phyloP scores from a whole-genome alignment of 1,140 invertebrate genomes.

The Drusus annulatus region DNA sequence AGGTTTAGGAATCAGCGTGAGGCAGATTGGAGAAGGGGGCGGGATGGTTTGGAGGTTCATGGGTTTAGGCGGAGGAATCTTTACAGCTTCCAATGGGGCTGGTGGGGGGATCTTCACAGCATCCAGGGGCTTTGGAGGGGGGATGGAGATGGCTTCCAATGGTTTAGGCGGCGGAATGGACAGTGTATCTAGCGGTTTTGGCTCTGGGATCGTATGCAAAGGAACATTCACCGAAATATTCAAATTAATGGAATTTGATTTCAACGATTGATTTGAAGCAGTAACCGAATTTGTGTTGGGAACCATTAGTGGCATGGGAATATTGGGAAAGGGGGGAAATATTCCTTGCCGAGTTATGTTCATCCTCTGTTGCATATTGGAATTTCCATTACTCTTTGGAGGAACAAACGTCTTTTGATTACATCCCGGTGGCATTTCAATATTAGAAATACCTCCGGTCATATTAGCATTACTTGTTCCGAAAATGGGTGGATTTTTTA shows the following conservation, averaged over 20 bases:
- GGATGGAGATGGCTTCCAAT: conserved; percentile 59
- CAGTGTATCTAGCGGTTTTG: conserved; percentile 62
- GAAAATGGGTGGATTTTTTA: not conserved
- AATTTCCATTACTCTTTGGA: not conserved
- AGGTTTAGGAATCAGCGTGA: conserved; percentile 62
- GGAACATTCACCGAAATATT: conserved; percentile 44
- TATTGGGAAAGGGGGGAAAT: conserved; percentile 23
- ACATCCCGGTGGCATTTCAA: not conserved
- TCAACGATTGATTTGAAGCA: not conserved
- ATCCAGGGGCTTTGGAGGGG: conserved; percentile 57
- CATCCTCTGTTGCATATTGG: not conserved
- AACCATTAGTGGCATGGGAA: not conserved
- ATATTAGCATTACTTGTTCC: not conserved
- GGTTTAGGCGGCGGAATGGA: conserved; percentile 62
- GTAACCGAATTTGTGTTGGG: not conserved
- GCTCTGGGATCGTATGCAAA: conserved; percentile 60
- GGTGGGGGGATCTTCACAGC: conserved; percentile 59
- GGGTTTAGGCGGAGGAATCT: conserved; percentile 61
- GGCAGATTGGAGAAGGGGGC: conserved; percentile 62
- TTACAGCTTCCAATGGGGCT: conserved; percentile 62
- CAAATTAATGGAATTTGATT: conserved; percentile 9
- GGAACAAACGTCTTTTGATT: not conserved
- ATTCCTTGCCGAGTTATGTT: not conserved
- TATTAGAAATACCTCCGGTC: not conserved
- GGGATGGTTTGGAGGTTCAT: conserved; percentile 65